Percentiles rank a stretch among this genome's conserved stretches.
These are phyloP conservation scores for Tapirus indicus DNA, from an alignment of 2,797 vertebrate species.

Conservation along the genomic window DNA sequence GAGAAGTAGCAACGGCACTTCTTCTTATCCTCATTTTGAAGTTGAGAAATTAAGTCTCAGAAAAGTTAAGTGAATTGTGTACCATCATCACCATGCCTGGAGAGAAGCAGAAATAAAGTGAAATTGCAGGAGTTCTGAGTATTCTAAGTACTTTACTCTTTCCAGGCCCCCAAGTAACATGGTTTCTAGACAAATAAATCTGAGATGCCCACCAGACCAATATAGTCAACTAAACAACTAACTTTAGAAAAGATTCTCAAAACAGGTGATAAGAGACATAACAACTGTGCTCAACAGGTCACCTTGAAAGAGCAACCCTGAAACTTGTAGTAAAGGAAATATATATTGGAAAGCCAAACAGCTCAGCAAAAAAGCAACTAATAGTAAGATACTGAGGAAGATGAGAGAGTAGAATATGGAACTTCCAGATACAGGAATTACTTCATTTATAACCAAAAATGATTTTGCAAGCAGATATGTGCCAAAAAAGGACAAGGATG, in stretches of 20 bases:
- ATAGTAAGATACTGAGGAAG: slow-evolving; percentile 80
- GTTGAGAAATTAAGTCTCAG: slow-evolving; percentile 9
- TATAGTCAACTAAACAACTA: not conserved
- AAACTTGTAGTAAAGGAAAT: slow-evolving; percentile 76
- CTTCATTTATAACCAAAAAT: slow-evolving; percentile 21
- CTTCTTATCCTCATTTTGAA: not conserved
- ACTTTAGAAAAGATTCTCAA: slow-evolving; percentile 23
- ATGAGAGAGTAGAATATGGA: not conserved
- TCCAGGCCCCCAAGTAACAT: not conserved
- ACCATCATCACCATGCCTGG: not conserved
- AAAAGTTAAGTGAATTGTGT: not conserved
- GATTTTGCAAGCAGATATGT: not conserved
- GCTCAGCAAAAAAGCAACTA: slow-evolving; percentile 78
- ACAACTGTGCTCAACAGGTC: not conserved
- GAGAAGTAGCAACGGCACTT: not conserved
- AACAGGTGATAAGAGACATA: not conserved
- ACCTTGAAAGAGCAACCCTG: slow-evolving; percentile 8
- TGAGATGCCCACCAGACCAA: not conserved
- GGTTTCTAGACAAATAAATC: not conserved
- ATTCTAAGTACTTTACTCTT: slow-evolving; percentile 23
- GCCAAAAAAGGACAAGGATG: not conserved
- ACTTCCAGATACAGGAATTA: not conserved
- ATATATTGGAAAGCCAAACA: slow-evolving; percentile 79
- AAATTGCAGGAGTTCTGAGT: not conserved
- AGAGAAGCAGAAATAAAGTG: slow-evolving; percentile 14